Evolutionary conservation across 2,797 vertebrate genomes (phyloP).

Genomic region (Buphagus erythrorhynchus): DNA sequence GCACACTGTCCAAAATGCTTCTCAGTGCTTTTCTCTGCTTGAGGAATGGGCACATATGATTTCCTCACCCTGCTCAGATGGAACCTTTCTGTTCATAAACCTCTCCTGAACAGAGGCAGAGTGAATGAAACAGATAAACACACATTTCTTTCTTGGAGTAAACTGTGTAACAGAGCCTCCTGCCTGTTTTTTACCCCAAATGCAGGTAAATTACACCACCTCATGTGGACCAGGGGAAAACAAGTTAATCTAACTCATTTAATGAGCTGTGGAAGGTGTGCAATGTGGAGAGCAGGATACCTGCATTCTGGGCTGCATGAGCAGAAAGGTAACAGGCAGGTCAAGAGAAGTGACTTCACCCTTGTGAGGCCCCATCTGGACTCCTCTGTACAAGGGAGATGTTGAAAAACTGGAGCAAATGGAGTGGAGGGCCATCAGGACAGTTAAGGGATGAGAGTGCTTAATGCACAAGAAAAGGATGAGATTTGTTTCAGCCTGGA

Average conservation of each 20-base stretch:
- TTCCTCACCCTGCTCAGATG: accelerated
- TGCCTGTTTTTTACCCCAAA: neutral
- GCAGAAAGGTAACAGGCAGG: neutral
- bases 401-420: neutral
- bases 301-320: neutral
- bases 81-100: neutral
- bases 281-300: neutral
- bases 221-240: neutral
- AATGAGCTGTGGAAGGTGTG: neutral
- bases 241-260: neutral
- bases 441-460: neutral
- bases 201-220: neutral
- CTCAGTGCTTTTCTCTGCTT: neutral
- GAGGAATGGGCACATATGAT: neutral
- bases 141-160: neutral
- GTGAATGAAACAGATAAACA: neutral
- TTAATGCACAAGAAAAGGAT: neutral
- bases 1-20: neutral
- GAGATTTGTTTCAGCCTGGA: neutral
- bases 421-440: neutral
- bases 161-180: neutral
- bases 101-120: neutral
- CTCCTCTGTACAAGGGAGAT: neutral
- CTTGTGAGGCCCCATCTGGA: neutral
- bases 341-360: neutral